Conservation (phyloP, 2,888 invertebrate species). For the Apoda limacodes region DNA sequence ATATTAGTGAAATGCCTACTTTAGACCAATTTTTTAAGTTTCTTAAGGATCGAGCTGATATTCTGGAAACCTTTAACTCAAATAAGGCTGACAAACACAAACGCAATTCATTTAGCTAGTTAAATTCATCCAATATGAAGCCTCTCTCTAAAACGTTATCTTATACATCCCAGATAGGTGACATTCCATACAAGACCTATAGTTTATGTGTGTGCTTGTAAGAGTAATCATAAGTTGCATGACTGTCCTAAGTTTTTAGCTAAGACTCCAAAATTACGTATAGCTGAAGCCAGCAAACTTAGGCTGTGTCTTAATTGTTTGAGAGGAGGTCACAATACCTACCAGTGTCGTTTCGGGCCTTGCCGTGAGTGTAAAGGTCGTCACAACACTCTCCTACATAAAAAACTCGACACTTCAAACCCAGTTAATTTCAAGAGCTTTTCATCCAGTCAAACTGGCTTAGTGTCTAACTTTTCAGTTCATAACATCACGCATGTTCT, state of each 20-base stretch:
- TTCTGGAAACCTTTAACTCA: constrained; percentile 3
- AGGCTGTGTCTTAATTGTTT: constrained; percentile 4
- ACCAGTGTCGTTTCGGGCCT: constrained; percentile 5
- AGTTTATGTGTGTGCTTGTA: constrained; percentile 6
- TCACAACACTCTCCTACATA: constrained; percentile 13
- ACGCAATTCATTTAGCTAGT: not conserved
- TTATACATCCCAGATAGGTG: not conserved
- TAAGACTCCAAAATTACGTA: not conserved
- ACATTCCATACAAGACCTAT: not conserved
- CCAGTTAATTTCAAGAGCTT: too few relatives aligned
- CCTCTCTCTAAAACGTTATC: not conserved
- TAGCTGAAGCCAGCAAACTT: not conserved
- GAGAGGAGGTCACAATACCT: constrained; percentile 2
- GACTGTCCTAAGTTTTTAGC: constrained; percentile 4
- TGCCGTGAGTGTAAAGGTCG: constrained; percentile 3
- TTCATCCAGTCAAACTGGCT: too few relatives aligned
- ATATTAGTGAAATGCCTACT: constrained; percentile 7
- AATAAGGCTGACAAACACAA: not conserved
- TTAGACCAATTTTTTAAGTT: constrained; percentile 4
- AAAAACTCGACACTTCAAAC: too few relatives aligned
- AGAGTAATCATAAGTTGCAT: constrained; percentile 3
- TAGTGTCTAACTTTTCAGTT: too few relatives aligned
- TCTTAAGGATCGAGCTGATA: constrained; percentile 2
- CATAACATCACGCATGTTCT: too few relatives aligned
- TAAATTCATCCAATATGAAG: not conserved